Evolutionary conservation across 2,113 vertebrate species (phyloP).

Genomic region (Macrotus californicus): DNA sequence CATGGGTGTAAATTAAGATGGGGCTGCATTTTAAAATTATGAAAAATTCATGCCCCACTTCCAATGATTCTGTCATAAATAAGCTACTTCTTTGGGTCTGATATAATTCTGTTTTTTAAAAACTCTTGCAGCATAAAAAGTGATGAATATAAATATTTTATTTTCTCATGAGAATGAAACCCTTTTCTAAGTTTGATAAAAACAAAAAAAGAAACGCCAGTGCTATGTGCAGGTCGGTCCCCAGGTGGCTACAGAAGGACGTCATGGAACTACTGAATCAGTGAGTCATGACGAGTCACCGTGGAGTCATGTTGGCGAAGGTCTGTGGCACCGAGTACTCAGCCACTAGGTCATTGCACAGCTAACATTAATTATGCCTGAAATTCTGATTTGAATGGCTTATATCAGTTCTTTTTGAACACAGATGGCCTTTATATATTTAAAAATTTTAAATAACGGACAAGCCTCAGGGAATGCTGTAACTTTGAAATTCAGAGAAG

Average conservation of each 20-base stretch:
- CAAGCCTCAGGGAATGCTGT: background rate
- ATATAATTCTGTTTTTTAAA: conserved; percentile 24
- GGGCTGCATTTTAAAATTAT: conserved; percentile 29
- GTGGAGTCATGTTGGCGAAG: background rate
- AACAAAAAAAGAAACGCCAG: background rate
- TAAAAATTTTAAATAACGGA: background rate
- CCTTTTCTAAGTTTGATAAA: background rate
- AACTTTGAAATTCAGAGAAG: background rate
- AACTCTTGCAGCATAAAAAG: background rate
- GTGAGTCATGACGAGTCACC: background rate
- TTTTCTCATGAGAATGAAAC: background rate
- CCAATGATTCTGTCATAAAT: conserved; percentile 5
- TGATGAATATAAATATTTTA: background rate
- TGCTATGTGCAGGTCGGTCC: background rate
- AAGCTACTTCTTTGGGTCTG: background rate
- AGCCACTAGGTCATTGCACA: background rate
- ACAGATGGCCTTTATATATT: background rate
- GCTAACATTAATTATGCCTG: background rate
- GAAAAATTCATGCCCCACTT: conserved; percentile 10
- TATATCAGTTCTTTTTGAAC: background rate
- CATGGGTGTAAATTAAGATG: background rate
- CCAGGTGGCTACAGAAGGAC: background rate
- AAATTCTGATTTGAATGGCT: background rate
- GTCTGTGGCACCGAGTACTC: background rate
- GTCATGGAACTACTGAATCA: background rate